Evolutionary conservation across 2,888 invertebrate species (phyloP).

Genomic region (Leistus spinibarbis): DNA sequence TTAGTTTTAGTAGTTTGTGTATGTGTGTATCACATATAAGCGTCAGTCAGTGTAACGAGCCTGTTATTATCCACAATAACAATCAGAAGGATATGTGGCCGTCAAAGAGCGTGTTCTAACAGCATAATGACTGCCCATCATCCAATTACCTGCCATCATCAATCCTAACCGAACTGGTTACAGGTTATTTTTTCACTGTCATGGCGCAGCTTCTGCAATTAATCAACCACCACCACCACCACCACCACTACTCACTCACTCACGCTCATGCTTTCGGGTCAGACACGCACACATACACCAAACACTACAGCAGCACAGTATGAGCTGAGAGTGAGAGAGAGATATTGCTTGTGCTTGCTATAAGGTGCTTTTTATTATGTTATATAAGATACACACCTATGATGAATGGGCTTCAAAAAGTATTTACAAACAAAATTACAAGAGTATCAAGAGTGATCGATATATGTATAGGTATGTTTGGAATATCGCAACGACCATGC

Average conservation of each 20-base stretch:
- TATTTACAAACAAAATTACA: slow-evolving; percentile 37
- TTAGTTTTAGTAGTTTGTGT: background rate
- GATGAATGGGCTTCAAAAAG: slow-evolving; percentile 29
- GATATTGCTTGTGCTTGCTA: slow-evolving; percentile 9
- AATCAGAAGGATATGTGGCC: slow-evolving; percentile 51
- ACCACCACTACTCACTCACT: too few relatives aligned
- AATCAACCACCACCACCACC: slow-evolving; percentile 50
- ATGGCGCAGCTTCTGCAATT: slow-evolving; percentile 50
- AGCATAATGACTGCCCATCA: slow-evolving; percentile 54
- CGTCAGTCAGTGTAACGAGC: slow-evolving; percentile 49
- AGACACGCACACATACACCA: slow-evolving; percentile 8
- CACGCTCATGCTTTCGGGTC: slow-evolving; percentile 42
- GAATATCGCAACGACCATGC: slow-evolving; percentile 30
- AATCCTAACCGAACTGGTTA: slow-evolving; percentile 53
- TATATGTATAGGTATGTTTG: slow-evolving; percentile 17
- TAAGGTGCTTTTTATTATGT: slow-evolving; percentile 26
- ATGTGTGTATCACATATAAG: slow-evolving; percentile 46
- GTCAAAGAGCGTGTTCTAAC: slow-evolving; percentile 53
- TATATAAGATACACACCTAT: slow-evolving; percentile 18
- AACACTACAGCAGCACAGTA: too few relatives aligned
- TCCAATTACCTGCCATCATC: slow-evolving; percentile 56
- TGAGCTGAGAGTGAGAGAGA: too few relatives aligned
- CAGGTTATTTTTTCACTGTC: slow-evolving; percentile 46
- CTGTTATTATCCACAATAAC: slow-evolving; percentile 52
- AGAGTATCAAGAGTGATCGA: slow-evolving; percentile 20